phyloP scores from a whole-genome alignment of 1,140 invertebrate species.

The Saxidomus purpurata region DNA sequence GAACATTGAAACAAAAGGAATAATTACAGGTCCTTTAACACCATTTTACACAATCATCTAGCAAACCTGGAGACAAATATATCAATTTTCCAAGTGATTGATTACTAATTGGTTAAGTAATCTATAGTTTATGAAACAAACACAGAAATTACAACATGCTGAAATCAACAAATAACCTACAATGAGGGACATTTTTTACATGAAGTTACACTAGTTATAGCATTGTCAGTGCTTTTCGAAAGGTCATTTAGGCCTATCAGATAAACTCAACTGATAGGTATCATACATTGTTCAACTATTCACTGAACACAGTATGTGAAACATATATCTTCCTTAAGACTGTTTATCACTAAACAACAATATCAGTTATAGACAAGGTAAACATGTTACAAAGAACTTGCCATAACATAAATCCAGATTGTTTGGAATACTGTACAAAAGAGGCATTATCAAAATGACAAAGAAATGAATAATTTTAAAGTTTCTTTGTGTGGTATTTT shows the following conservation, averaged over 20 bases:
- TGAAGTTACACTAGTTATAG: not conserved
- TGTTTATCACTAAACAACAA: too few species aligned
- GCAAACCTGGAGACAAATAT: not conserved
- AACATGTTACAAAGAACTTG: too few species aligned
- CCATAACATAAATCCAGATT: too few species aligned
- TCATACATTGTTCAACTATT: not conserved
- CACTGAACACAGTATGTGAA: too few species aligned
- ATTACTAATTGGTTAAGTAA: constrained; percentile 16
- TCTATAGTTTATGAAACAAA: constrained; percentile 19
- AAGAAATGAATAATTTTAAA: too few species aligned
- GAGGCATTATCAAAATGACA: too few species aligned
- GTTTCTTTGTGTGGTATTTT: too few species aligned
- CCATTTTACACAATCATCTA: not conserved
- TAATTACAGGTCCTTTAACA: not conserved
- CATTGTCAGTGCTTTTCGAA: not conserved
- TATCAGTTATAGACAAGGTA: too few species aligned
- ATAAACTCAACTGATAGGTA: not conserved
- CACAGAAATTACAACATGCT: not conserved
- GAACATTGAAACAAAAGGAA: not conserved
- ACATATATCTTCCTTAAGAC: too few species aligned
- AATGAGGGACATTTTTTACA: not conserved
- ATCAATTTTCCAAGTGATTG: constrained; percentile 22
- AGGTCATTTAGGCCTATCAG: constrained; percentile 6
- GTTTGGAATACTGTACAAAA: too few species aligned
- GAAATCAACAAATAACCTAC: not conserved